Evolutionary conservation across 2,797 vertebrate species (phyloP).

Genomic region (Sciaenops ocellatus): DNA sequence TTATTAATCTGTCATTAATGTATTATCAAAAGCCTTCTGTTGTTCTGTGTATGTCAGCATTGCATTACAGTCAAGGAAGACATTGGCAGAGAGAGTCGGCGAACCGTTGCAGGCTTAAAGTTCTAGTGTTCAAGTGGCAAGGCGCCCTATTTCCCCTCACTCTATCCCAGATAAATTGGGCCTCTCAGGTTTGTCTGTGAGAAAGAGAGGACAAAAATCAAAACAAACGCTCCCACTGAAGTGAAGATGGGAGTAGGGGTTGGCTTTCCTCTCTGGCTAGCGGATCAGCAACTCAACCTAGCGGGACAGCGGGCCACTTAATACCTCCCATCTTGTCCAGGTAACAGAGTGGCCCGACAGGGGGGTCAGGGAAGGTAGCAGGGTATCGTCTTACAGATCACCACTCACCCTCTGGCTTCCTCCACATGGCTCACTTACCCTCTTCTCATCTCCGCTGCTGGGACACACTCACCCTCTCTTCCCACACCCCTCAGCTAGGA

Average conservation of each 20-base stretch:
- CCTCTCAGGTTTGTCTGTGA: constrained; percentile 86
- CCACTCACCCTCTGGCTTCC: constrained; percentile 81
- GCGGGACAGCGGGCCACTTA: constrained; percentile 82
- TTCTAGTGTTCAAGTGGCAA: constrained; percentile 84
- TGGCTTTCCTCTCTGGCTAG: constrained; percentile 81
- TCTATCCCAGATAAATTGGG: constrained; percentile 81
- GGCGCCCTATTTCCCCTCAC: constrained; percentile 82
- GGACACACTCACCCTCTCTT: constrained; percentile 69
- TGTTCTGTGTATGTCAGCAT: constrained; percentile 66
- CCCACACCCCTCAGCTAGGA: constrained; percentile 59
- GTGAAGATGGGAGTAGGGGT: constrained; percentile 84
- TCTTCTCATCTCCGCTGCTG: constrained; percentile 74
- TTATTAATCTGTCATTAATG: constrained; percentile 38
- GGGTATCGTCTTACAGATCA: constrained; percentile 83
- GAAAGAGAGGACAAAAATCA: constrained; percentile 83
- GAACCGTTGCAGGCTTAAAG: constrained; percentile 81
- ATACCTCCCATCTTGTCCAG: constrained; percentile 83
- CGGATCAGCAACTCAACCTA: constrained; percentile 84
- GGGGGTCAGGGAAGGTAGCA: constrained; percentile 85
- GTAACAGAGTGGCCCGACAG: constrained; percentile 81
- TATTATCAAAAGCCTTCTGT: constrained; percentile 55
- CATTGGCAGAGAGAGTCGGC: constrained; percentile 70
- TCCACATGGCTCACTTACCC: constrained; percentile 81
- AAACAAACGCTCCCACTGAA: constrained; percentile 85
- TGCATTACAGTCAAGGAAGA: constrained; percentile 77